Conservation (phyloP, 1,140 invertebrate genomes). For the Probaryconus sp. region DNA sequence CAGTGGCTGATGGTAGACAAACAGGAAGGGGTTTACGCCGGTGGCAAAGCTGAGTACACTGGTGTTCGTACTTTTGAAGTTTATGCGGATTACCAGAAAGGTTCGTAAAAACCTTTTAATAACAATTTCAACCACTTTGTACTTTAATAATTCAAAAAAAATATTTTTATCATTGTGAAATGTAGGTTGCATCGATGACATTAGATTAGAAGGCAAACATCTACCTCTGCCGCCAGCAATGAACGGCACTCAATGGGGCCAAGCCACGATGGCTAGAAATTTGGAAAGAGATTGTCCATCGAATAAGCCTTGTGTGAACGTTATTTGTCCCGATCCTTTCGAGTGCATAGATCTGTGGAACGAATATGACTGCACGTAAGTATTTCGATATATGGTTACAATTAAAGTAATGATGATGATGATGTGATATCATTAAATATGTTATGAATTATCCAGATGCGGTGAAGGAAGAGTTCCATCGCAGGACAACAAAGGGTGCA, state of each 20-base stretch:
- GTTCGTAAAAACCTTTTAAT: conserved; percentile 74
- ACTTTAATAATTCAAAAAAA: conserved; percentile 14
- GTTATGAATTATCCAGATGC: conserved; percentile 81
- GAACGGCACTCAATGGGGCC: conserved; percentile 96
- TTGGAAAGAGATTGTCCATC: conserved; percentile 94
- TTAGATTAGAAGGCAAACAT: conserved; percentile 93
- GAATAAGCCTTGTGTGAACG: conserved; percentile 94
- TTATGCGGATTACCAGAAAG: conserved; percentile 96
- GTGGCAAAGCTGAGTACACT: conserved; percentile 96
- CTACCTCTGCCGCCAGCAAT: conserved; percentile 94
- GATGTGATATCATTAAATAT: not conserved
- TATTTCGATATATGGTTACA: no score
- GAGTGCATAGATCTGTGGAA: conserved; percentile 98
- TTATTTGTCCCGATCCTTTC: conserved; percentile 94
- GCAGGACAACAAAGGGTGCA: conserved; percentile 92
- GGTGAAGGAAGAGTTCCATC: conserved; percentile 93
- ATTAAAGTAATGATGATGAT: no score
- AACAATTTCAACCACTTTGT: conserved; percentile 1
- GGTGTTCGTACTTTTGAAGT: conserved; percentile 95
- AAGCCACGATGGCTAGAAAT: conserved; percentile 94
- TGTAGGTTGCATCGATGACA: conserved; percentile 89
- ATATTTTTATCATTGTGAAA: not conserved
- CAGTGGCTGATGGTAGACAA: conserved; percentile 95
- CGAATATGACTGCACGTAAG: conserved; percentile 98
- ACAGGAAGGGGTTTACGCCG: conserved; percentile 95